Percentiles rank a stretch among this genome's conserved stretches.
These are phyloP conservation scores for Podabrus alpinus DNA, from an alignment of 2,888 invertebrate genomes.

Conservation along the genomic window DNA sequence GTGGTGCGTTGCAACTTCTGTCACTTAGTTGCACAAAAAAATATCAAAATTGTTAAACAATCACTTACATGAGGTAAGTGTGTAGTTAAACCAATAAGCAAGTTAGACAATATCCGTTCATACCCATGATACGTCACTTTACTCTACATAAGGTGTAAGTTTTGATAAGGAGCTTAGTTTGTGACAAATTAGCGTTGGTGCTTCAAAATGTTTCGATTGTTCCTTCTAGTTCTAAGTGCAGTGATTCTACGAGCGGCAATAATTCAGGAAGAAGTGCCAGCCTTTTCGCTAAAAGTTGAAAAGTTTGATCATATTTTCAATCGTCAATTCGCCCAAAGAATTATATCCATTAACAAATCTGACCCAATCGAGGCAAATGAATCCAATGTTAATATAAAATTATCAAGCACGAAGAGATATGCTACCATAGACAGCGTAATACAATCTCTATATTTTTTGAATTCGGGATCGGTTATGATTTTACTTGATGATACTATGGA, in stretches of 20 bases:
- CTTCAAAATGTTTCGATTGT: background rate
- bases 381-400: background rate
- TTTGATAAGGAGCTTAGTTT: background rate
- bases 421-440: background rate
- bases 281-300: background rate
- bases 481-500: constrained; percentile 43
- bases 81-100: background rate
- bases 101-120: constrained; percentile 50
- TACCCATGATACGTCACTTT: constrained; percentile 48
- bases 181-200: background rate
- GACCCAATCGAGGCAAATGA: background rate
- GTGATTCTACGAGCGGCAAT: background rate
- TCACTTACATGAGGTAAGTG: constrained; percentile 14
- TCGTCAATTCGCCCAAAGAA: too few species aligned
- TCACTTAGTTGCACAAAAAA: background rate
- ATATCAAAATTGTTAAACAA: constrained; percentile 6
- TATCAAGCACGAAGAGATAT: background rate
- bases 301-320: background rate
- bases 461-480: constrained; percentile 38
- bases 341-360: background rate
- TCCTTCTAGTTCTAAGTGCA: background rate
- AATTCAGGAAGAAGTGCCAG: background rate
- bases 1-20: background rate
- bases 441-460: background rate
- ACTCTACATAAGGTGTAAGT: constrained; percentile 10